A percentile compares a stretch with the other conserved stretches of the same genome.
These are phyloP conservation scores for Drosophila repleta DNA, from an alignment of 1,140 invertebrate species.

Conservation along the genomic window DNA sequence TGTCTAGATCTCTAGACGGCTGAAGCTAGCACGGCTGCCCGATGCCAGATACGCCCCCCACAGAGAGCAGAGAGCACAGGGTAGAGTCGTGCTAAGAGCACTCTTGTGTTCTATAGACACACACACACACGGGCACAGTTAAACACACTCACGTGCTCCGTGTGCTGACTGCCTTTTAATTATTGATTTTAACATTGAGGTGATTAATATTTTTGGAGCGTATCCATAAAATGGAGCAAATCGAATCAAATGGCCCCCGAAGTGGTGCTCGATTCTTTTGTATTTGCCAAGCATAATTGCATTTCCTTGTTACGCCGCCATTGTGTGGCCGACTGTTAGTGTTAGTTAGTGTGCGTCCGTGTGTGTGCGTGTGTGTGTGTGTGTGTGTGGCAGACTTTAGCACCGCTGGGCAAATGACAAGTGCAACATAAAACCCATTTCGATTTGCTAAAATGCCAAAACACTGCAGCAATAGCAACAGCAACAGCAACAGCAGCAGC, in stretches of 20 bases:
- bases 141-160: too few relatives aligned
- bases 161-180: conserved; percentile 67
- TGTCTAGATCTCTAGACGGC: too few relatives aligned
- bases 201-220: conserved; percentile 69
- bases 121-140: too few relatives aligned
- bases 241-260: conserved; percentile 32
- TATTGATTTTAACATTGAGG: conserved; percentile 69
- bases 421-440: conserved; percentile 1
- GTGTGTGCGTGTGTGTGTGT: background rate
- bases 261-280: conserved; percentile 61
- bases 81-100: background rate
- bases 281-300: conserved; percentile 66
- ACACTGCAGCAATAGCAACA: conserved; percentile 17
- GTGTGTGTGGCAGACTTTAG: conserved; percentile 4
- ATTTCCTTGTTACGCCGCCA: conserved; percentile 60
- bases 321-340: background rate
- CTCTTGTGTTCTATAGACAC: conserved; percentile 6
- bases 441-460: conserved; percentile 21
- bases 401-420: conserved; percentile 12
- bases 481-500: background rate
- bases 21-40: too few relatives aligned
- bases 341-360: background rate
- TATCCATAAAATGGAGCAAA: conserved; percentile 22
- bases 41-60: too few relatives aligned
- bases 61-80: background rate